A percentile compares a stretch with the other conserved stretches of the same genome.
phyloP scores from a whole-genome alignment of 2,888 invertebrate genomes.

The Aphodius granarius region DNA sequence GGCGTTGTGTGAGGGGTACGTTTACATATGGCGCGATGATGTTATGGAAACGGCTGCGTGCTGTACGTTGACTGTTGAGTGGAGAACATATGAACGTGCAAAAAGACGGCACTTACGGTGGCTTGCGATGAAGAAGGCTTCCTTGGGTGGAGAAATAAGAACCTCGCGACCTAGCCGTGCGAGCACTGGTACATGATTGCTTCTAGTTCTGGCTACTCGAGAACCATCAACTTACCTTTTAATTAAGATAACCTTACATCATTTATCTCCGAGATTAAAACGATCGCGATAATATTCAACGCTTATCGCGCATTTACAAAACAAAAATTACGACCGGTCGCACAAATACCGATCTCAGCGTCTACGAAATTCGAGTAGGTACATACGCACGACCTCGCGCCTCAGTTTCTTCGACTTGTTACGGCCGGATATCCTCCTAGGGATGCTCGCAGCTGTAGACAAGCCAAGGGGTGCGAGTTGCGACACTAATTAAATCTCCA shows the following conservation, averaged over 20 bases:
- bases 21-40: neutral
- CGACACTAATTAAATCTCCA: neutral
- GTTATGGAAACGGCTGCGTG: neutral
- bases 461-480: neutral
- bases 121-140: constrained; percentile 4
- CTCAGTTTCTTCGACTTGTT: neutral
- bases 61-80: neutral
- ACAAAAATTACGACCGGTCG: neutral
- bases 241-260: constrained; percentile 27
- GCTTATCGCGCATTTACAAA: constrained; percentile 14
- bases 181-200: neutral
- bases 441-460: neutral
- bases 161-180: neutral
- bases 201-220: neutral
- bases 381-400: constrained; percentile 4
- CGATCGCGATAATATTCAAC: constrained; percentile 24
- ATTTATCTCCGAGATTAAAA: constrained; percentile 28
- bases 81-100: neutral
- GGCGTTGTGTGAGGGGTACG: neutral
- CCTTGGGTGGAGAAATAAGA: neutral
- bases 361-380: neutral
- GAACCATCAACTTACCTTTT: constrained; percentile 15
- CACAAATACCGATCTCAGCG: neutral
- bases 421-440: constrained; percentile 7
- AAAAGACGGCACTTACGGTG: neutral